Evolutionary conservation across 2,113 vertebrate species (phyloP), one percentile per base, ranked within the genome.

Genomic region (Nycticorax nycticorax): DNA sequence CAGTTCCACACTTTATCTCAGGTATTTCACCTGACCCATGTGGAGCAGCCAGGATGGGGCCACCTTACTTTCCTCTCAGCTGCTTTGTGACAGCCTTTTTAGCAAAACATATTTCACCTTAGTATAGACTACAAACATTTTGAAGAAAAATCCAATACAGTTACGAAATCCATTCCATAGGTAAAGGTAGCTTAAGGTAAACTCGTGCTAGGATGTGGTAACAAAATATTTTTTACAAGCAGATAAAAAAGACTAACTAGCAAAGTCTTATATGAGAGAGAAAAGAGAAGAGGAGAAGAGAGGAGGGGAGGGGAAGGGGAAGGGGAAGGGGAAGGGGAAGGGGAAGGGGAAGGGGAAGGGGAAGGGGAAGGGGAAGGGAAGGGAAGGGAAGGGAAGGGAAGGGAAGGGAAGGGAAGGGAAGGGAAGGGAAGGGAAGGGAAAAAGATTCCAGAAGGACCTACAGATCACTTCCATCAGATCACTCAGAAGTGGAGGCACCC

Each of bases 381-480:
- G 30, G 3, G 2, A 4, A 39, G 26, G 12, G 13, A 10, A 5
- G 14, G 2, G 8, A 27, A 3, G 26, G 6, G 16, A 30, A 7
- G 16, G 10, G 5, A 11, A 24, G n/a, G 3, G 2, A 4, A 35
- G 8, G 26, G 13, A 14, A 14, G 9, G 14, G 2, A 15, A 27
- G 8, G 26, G 6, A 27, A 3, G 26, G 6, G 16, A 30, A 11
- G 9, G 10, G 5, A 11, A 28, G n/a, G 3, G 2, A 4, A 39
- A 35, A 33, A 23, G 13, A 35, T 55, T 75, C 9, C 27, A 41
- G 66, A 53, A 83, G 7, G 35, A 53, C 50, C 6, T 4, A 35
- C 10, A 69, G 43, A 71, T 62, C 6, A 8, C 1, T 56, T 79
- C 19, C 23, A 30, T 37, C 10, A 50, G 11, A 47, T 57, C 22